Conservation (phyloP, 2,113 vertebrate genomes). For the Tympanuchus pallidicinctus region DNA sequence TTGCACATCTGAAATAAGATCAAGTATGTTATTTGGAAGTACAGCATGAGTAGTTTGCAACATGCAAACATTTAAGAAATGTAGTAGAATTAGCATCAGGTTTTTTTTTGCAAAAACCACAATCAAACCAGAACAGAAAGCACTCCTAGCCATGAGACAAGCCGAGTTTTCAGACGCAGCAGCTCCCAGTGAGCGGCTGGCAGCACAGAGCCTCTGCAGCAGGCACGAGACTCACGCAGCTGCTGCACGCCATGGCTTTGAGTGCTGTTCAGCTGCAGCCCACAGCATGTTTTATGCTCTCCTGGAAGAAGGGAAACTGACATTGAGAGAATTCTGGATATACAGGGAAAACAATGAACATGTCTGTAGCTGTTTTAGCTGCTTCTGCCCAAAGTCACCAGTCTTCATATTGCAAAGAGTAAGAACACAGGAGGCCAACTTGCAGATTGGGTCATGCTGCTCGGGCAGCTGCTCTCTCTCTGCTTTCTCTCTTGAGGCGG, state of each 20-base stretch:
- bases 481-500: not conserved
- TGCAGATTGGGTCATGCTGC: not conserved
- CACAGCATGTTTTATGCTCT: not conserved
- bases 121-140: not conserved
- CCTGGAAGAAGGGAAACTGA: not conserved
- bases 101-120: not conserved
- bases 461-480: not conserved
- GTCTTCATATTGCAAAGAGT: not conserved
- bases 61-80: not conserved
- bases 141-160: not conserved
- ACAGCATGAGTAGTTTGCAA: not conserved
- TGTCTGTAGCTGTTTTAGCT: not conserved
- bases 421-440: not conserved
- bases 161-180: not conserved
- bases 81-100: not conserved
- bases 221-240: not conserved
- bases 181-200: not conserved
- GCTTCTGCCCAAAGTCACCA: not conserved
- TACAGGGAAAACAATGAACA: too few species aligned
- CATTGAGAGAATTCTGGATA: not conserved
- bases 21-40: not conserved
- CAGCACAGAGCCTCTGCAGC: not conserved
- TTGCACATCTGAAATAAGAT: not conserved
- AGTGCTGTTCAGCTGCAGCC: not conserved
- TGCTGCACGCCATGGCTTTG: fast-evolving